Conservation (phyloP, 1,140 invertebrate genomes). For the Drosophila bocqueti region DNA sequence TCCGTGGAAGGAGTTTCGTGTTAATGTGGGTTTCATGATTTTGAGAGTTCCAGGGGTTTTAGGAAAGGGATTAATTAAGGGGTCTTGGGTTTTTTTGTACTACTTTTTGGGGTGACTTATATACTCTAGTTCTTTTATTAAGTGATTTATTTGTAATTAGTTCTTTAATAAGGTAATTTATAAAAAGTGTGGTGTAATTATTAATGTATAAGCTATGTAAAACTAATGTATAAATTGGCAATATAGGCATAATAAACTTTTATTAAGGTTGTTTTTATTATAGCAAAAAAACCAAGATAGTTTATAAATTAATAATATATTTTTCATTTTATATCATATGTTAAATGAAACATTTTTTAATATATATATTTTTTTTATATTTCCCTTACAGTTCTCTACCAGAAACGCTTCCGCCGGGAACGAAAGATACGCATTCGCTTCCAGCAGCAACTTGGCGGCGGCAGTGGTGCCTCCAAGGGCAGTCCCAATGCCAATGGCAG, state of each 20-base stretch:
- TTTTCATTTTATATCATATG: not conserved
- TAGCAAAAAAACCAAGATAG: not conserved
- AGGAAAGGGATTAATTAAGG: not conserved
- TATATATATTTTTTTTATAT: not conserved
- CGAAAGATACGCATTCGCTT: conserved; percentile 92
- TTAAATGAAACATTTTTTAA: too few species aligned
- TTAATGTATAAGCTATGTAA: not conserved
- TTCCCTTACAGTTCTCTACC: conserved; percentile 90
- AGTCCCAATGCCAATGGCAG: conserved; percentile 53
- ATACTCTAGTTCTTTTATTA: not conserved
- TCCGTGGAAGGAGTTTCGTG: conserved; percentile 27
- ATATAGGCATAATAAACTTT: not conserved
- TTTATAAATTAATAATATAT: not conserved
- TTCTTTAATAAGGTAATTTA: too few species aligned
- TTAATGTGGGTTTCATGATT: conserved; percentile 17
- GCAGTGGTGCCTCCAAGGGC: conserved; percentile 41
- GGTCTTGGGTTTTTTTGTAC: not conserved
- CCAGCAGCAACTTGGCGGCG: conserved; percentile 92
- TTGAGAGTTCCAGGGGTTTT: not conserved
- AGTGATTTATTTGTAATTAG: not conserved
- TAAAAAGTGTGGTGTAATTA: too few species aligned
- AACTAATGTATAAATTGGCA: not conserved
- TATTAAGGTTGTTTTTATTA: not conserved
- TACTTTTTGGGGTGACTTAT: not conserved
- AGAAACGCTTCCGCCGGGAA: conserved; percentile 94